A percentile compares a stretch with the other conserved stretches of the same genome.
phyloP scores from a whole-genome alignment of 2,888 invertebrate species.

The Caenorhabditis becei region DNA sequence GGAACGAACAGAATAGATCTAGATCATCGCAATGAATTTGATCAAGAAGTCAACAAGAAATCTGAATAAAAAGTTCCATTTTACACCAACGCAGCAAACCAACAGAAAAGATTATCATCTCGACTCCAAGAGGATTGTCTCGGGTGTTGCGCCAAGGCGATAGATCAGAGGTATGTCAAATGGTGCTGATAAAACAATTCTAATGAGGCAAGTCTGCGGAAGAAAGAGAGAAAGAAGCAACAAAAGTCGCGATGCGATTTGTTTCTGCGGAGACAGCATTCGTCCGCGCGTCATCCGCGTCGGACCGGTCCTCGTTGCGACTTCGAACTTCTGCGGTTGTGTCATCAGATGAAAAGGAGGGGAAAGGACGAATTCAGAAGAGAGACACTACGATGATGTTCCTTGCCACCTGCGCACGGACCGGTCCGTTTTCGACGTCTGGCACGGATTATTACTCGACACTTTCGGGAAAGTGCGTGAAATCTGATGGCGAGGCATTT shows the following conservation, averaged over 20 bases:
- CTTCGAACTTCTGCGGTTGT: constrained; percentile 46
- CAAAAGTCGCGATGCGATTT: constrained; percentile 38
- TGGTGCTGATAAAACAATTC: constrained; percentile 1
- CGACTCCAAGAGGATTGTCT: too few species aligned
- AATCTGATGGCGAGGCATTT: background rate
- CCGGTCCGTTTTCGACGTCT: constrained; percentile 40
- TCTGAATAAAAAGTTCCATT: too few species aligned
- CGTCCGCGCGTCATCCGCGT: constrained; percentile 27
- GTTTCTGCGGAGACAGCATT: constrained; percentile 13
- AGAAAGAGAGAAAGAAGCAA: constrained; percentile 14
- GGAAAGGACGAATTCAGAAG: constrained; percentile 9
- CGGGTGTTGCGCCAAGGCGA: background rate
- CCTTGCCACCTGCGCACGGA: constrained; percentile 4
- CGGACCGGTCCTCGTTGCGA: constrained; percentile 44
- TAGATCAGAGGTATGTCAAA: background rate
- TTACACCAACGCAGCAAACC: too few species aligned
- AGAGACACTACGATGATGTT: constrained; percentile 24
- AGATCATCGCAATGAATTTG: too few species aligned
- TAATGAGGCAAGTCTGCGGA: background rate
- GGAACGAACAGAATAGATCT: too few species aligned
- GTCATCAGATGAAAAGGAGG: constrained; percentile 35
- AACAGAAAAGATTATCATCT: too few species aligned
- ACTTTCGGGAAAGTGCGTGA: constrained; percentile 15
- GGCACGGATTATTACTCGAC: constrained; percentile 24
- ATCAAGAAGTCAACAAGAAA: too few species aligned